Base-by-base conservation (phyloP, 2,888 invertebrate genomes). In the Sisyra nigra region DNA sequence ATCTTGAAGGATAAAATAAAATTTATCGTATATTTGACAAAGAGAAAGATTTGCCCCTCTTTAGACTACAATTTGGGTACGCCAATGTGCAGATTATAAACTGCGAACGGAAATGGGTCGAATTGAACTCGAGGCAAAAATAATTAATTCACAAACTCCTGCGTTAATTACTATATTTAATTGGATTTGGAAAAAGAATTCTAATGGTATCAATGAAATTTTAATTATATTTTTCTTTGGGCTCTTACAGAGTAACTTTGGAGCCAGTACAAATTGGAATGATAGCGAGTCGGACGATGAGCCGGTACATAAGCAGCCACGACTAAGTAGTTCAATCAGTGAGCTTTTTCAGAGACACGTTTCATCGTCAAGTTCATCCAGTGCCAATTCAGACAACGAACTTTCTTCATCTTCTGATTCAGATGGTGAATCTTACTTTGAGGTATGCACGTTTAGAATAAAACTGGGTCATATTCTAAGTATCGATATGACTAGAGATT, bases 291-390 rank as follows among this genome's bases (percentile, higher is more conserved):
- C 77, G 55, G 80, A 81, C 71, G 80, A 80, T 62, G 83, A 81
- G 56, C 83, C 84, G 40, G 77, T 75, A 42, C 67, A 74, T 48
- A 84, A 84, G 57, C 76, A 79, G 55, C 81, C 80, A n/a, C 66
- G 82, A 45, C 67, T 82, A 47, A 64, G 65, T 48, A 65, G 48
- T 44, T 53, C 51, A 19, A 50, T 49, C 44, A 49, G 44, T 48
- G 33, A 43, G 43, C 36, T 44, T 44, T 46, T 29, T 42, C 24
- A 24, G 7, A 24, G 24, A 24, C 24, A 24, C 3, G 3, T 14
- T 14, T 31, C 40, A 15, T 40, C 42, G 7, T 7, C 9, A 14
- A 19, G 35, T 32, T 37, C 17, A 30, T 37, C 37, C 17, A 43
- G 30, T 17, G 31, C 19, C 31, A 43, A 19, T 32, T 43, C 43